phyloP scores from a whole-genome alignment of 2,888 invertebrate species.

The Apomyelois bistriatella region DNA sequence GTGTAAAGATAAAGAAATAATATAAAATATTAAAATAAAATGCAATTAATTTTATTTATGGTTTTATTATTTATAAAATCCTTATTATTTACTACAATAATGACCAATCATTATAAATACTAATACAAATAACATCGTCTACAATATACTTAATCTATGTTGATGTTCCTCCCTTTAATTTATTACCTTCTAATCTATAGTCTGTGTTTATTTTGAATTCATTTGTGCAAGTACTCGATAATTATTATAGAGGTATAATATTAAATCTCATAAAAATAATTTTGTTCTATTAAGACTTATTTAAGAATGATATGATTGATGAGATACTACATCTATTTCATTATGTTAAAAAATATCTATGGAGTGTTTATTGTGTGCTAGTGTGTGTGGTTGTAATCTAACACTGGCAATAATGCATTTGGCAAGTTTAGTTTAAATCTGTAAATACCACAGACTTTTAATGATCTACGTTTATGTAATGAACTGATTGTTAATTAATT shows the following conservation, averaged over 20 bases:
- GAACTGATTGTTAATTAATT: no score
- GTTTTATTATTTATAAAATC: slow-evolving; percentile 33
- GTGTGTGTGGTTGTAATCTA: slow-evolving; percentile 9
- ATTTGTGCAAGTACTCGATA: slow-evolving; percentile 35
- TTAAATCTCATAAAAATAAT: slow-evolving; percentile 36
- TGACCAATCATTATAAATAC: slow-evolving; percentile 26
- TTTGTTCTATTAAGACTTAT: slow-evolving; percentile 42
- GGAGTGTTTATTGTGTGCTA: not conserved
- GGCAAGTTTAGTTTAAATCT: slow-evolving; percentile 26
- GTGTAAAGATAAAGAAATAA: no score
- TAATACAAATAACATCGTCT: slow-evolving; percentile 26
- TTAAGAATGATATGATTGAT: slow-evolving; percentile 66
- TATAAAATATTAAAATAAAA: slow-evolving; percentile 1
- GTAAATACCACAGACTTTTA: slow-evolving; percentile 14
- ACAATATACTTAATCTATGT: slow-evolving; percentile 19
- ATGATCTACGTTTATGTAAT: no score
- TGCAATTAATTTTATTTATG: not conserved
- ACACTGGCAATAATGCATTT: slow-evolving; percentile 23
- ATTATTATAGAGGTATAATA: slow-evolving; percentile 29
- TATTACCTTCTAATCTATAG: not conserved
- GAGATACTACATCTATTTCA: slow-evolving; percentile 25
- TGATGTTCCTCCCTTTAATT: slow-evolving; percentile 11
- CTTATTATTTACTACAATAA: slow-evolving; percentile 28
- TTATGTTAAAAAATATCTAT: not conserved
- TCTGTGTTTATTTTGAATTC: slow-evolving; percentile 16